Percentiles rank a stretch among this genome's conserved stretches.
Evolutionary conservation across 2,888 invertebrate genomes (phyloP).

Genomic region (Callyntrura sp.): DNA sequence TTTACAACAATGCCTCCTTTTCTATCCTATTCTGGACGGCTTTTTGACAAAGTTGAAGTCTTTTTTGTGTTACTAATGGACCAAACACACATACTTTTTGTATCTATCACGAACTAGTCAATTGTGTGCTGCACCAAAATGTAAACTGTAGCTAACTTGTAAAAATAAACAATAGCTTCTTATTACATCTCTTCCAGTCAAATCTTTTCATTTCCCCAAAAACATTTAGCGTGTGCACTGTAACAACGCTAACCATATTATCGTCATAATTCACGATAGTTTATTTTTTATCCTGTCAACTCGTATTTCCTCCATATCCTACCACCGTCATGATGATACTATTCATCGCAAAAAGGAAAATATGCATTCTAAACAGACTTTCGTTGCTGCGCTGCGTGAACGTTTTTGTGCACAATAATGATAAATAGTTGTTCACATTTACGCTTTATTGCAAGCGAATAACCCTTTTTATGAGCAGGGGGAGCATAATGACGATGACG

Average conservation of each 20-base stretch:
- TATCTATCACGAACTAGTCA: no score
- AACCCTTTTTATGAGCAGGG: slow-evolving; percentile 32
- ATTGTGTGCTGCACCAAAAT: no score
- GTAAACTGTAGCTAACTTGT: slow-evolving; percentile 5
- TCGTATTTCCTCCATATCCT: not conserved
- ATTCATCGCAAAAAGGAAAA: not conserved
- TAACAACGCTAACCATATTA: no score
- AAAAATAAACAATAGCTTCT: slow-evolving; percentile 35
- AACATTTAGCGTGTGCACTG: no score
- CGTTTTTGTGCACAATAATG: not conserved
- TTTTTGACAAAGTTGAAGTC: no score
- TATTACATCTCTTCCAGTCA: not conserved
- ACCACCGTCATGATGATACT: not conserved
- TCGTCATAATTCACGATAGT: no score
- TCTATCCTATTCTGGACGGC: no score
- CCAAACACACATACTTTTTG: no score
- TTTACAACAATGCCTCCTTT: no score
- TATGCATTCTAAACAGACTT: not conserved
- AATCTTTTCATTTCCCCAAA: no score
- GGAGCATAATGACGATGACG: slow-evolving; percentile 6
- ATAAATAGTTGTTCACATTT: not conserved
- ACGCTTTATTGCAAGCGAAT: slow-evolving; percentile 42
- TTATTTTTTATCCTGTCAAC: not conserved
- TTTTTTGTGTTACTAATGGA: no score
- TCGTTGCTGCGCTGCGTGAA: no score